phyloP scores from a whole-genome alignment of 2,113 vertebrate species.

The Reinhardtius hippoglossoides region DNA sequence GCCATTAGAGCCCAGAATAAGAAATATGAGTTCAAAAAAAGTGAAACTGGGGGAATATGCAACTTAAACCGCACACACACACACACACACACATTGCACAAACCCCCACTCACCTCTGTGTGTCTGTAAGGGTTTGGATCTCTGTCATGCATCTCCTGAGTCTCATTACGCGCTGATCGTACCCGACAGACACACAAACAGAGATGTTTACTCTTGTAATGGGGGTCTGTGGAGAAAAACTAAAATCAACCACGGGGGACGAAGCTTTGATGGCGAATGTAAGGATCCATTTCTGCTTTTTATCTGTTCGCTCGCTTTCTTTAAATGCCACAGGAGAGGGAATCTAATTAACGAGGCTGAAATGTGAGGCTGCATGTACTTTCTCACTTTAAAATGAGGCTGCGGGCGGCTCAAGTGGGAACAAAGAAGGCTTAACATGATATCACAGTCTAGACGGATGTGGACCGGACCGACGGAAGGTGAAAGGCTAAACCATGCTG shows the following conservation, averaged over 20 bases:
- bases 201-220: slow-evolving; percentile 60
- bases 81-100: background rate
- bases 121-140: slow-evolving; percentile 31
- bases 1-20: slow-evolving; percentile 45
- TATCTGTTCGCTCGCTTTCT: background rate
- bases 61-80: slow-evolving; percentile 21
- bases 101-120: background rate
- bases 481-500: background rate
- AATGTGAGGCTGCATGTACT: background rate
- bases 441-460: background rate
- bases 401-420: slow-evolving; percentile 10
- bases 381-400: background rate
- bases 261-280: slow-evolving; percentile 24
- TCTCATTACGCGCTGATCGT: slow-evolving; percentile 61
- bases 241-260: slow-evolving; percentile 55
- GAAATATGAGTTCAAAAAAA: slow-evolving; percentile 23
- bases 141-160: slow-evolving; percentile 58
- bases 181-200: slow-evolving; percentile 34
- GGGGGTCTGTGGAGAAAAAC: slow-evolving; percentile 44
- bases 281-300: slow-evolving; percentile 32
- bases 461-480: background rate
- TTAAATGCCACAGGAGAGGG: slow-evolving; percentile 21
- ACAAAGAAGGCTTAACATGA: background rate
- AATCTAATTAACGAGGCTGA: slow-evolving; percentile 47
- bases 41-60: background rate